Evolutionary conservation across 2,888 invertebrate species (phyloP), one percentile per base, ranked within the genome.

Genomic region (Tubiluchus corallicola): DNA sequence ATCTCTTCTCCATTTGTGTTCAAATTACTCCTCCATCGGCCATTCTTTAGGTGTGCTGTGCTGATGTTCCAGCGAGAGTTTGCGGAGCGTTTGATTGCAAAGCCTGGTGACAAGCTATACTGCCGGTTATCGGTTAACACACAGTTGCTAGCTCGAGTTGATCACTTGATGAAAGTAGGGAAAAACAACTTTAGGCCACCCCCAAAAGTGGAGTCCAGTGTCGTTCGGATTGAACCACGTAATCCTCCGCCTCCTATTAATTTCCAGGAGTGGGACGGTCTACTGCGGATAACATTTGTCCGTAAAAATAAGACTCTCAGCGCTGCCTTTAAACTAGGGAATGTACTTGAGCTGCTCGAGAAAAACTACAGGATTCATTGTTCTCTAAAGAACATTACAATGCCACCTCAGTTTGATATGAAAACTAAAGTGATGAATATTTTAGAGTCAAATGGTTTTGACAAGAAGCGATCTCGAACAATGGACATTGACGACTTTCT

Each of bases 1-100:
- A 94, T 96, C 55, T 68, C 68, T 2, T 94, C 94, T 1, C 92
- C 94, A 0, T 71, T 96, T 55, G 81, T 94, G 1, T 96, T 96
- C 64, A 96, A 96, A 66, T 66, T 98, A 39, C 69, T 98, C 17
- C 68, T 90, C 3, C 92, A 94, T 52, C 55, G 69, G 49, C 67
- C 70, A 59, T 61, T 61, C 48, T 65, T 65, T 53, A 75, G 96
- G 52, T 96, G 92, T 71, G 98, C 98, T 16, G 77, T 98, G 3
- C 70, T 99, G 5, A 98, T 99, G 96, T 94, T 99, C 61, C 98
- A 99, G 69, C 74, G 82, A 56, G 98, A 98, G 69, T 99, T 99
- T 71, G 96, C 98, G 2, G 83, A 94, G 57, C 72, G 98, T 59
- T 69, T 99, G 44, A 84, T 92, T 2, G 98, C 98, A 0, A 82